Percentiles rank a stretch among this genome's conserved stretches.
Evolutionary conservation across 2,888 invertebrate genomes (phyloP).

Genomic region (Cenopis cana): DNA sequence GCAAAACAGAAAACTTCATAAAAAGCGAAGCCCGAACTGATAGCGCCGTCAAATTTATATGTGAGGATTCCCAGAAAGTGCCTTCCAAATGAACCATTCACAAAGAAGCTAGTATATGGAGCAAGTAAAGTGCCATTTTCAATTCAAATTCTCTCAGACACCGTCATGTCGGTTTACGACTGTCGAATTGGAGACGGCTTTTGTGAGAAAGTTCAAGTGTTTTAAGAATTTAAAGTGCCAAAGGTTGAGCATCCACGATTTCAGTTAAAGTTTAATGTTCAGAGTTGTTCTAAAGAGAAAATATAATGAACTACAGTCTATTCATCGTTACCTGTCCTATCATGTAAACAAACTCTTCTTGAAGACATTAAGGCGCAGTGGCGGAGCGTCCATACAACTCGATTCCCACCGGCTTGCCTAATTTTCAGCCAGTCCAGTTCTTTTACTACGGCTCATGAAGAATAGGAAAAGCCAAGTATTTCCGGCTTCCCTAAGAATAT

Average conservation of each 20-base stretch:
- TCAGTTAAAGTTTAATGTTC: not conserved
- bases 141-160: slow-evolving; percentile 40
- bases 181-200: slow-evolving; percentile 41
- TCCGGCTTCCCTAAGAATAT: too few relatives aligned
- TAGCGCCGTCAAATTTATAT: slow-evolving; percentile 19
- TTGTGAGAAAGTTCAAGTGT: slow-evolving; percentile 37
- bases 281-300: not conserved
- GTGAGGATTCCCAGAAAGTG: slow-evolving; percentile 24
- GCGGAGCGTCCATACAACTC: too few relatives aligned
- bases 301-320: not conserved
- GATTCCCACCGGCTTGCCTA: too few relatives aligned
- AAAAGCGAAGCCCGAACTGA: not conserved
- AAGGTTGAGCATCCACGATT: not conserved
- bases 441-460: too few relatives aligned
- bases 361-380: too few relatives aligned
- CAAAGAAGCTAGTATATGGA: slow-evolving; percentile 33
- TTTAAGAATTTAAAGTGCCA: slow-evolving; percentile 29
- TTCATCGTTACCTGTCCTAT: too few relatives aligned
- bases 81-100: slow-evolving; percentile 35
- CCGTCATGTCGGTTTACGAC: slow-evolving; percentile 34
- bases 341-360: too few relatives aligned
- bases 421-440: too few relatives aligned
- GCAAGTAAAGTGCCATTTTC: slow-evolving; percentile 42
- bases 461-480: too few relatives aligned
- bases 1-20: not conserved